A percentile compares a stretch with the other conserved stretches of the same genome.
Conservation (phyloP, 2,888 invertebrate species). For the Pyrgus malvae region DNA sequence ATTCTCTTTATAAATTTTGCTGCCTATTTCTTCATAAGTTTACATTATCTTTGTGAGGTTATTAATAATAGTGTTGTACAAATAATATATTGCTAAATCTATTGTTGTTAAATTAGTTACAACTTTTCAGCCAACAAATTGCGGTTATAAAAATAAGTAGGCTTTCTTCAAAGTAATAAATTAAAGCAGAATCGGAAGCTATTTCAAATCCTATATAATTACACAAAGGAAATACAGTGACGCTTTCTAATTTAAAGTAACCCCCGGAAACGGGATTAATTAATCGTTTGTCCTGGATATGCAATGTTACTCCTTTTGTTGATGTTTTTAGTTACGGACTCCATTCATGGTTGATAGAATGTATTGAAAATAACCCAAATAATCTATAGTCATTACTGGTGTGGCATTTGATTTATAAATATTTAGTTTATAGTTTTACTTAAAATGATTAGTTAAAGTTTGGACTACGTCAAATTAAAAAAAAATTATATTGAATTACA, state of each 20-base stretch:
- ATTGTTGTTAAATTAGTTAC: too few relatives aligned
- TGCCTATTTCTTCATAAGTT: too few relatives aligned
- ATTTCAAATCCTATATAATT: slow-evolving; percentile 40
- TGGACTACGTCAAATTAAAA: too few relatives aligned
- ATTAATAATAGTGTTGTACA: too few relatives aligned
- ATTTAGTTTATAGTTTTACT: slow-evolving; percentile 22
- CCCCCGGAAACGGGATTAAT: slow-evolving; percentile 43
- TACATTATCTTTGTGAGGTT: too few relatives aligned
- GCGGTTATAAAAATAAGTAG: background rate
- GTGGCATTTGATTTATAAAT: slow-evolving; percentile 13
- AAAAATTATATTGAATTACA: too few relatives aligned
- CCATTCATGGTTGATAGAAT: slow-evolving; percentile 23
- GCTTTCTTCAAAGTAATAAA: background rate
- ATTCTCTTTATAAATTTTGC: too few relatives aligned
- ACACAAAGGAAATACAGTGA: slow-evolving; percentile 40
- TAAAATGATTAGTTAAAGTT: slow-evolving; percentile 19
- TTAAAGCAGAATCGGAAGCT: slow-evolving; percentile 26
- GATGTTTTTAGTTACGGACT: slow-evolving; percentile 30
- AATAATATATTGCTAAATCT: too few relatives aligned
- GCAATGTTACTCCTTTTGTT: slow-evolving; percentile 39
- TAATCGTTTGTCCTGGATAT: slow-evolving; percentile 43
- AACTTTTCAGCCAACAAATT: background rate
- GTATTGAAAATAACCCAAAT: slow-evolving; percentile 24
- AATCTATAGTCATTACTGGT: slow-evolving; percentile 12
- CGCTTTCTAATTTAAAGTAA: slow-evolving; percentile 45